Conservation (phyloP, 2,888 invertebrate genomes). For the Nineta flava region DNA sequence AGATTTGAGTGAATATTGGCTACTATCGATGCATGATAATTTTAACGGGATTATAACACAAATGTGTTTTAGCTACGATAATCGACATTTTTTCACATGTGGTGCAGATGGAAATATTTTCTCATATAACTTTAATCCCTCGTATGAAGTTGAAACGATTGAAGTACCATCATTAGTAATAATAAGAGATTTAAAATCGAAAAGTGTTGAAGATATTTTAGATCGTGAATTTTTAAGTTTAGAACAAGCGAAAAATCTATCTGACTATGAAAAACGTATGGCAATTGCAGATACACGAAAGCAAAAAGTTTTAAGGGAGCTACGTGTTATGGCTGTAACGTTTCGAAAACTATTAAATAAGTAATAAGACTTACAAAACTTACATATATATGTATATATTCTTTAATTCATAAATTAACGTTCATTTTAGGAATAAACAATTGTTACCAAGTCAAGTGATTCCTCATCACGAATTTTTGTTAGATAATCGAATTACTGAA, state of each 20-base stretch:
- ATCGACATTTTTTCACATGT: conserved; percentile 38
- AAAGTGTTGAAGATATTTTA: conserved; percentile 23
- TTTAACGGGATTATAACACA: conserved; percentile 48
- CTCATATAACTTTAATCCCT: conserved; percentile 41
- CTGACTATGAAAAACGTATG: conserved; percentile 44
- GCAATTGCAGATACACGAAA: conserved; percentile 47
- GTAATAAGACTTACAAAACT: background rate
- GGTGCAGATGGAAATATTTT: conserved; percentile 69
- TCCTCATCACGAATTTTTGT: conserved; percentile 40
- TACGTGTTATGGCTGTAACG: conserved; percentile 37
- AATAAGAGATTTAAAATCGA: background rate
- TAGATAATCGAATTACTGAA: conserved; percentile 48
- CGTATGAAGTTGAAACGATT: conserved; percentile 17
- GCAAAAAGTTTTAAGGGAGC: conserved; percentile 34
- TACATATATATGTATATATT: background rate
- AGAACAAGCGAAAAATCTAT: conserved; percentile 55
- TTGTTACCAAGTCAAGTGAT: conserved; percentile 43
- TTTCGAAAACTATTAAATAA: conserved; percentile 27
- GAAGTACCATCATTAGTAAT: conserved; percentile 20
- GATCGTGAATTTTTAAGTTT: conserved; percentile 28
- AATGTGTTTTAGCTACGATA: conserved; percentile 45
- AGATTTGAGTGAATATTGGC: conserved; percentile 47
- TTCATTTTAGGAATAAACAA: conserved; percentile 31
- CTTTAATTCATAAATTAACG: background rate
- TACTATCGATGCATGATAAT: conserved; percentile 59